A percentile compares a stretch with the other conserved stretches of the same genome.
phyloP scores from a whole-genome alignment of 2,888 invertebrate genomes.

The Cantharis rufa region DNA sequence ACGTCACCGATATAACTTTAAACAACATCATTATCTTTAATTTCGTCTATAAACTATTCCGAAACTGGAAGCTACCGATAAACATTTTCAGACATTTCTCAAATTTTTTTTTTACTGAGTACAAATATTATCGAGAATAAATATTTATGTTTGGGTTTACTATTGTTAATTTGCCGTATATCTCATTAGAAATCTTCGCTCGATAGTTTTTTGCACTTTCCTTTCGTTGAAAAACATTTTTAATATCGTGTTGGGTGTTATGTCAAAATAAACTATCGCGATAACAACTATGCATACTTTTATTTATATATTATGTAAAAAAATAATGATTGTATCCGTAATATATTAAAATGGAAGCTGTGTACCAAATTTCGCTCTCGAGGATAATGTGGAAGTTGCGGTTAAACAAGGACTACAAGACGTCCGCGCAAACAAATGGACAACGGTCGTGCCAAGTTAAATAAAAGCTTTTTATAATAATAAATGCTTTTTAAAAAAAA shows the following conservation, averaged over 20 bases:
- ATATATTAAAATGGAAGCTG: too few relatives aligned
- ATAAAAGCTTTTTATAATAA: too few relatives aligned
- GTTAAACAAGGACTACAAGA: too few relatives aligned
- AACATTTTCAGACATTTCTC: neutral
- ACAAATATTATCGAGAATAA: neutral
- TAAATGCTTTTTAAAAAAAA: neutral
- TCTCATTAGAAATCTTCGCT: neutral
- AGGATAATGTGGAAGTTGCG: too few relatives aligned
- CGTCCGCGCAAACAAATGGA: too few relatives aligned
- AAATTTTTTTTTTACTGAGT: neutral
- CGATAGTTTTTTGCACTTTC: neutral
- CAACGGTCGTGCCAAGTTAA: too few relatives aligned
- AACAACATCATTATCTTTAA: constrained; percentile 19
- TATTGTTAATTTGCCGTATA: neutral
- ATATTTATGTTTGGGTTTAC: neutral
- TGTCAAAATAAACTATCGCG: neutral
- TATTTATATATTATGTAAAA: too few relatives aligned
- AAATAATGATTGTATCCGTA: too few relatives aligned
- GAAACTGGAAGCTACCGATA: neutral
- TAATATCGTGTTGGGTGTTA: neutral
- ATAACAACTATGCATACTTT: neutral
- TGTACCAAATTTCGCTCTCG: too few relatives aligned
- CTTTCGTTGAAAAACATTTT: neutral
- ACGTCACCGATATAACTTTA: constrained; percentile 25
- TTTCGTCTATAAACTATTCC: constrained; percentile 13